Evolutionary conservation across 2,888 invertebrate species (phyloP).

Genomic region (Mactromeris polynyma): DNA sequence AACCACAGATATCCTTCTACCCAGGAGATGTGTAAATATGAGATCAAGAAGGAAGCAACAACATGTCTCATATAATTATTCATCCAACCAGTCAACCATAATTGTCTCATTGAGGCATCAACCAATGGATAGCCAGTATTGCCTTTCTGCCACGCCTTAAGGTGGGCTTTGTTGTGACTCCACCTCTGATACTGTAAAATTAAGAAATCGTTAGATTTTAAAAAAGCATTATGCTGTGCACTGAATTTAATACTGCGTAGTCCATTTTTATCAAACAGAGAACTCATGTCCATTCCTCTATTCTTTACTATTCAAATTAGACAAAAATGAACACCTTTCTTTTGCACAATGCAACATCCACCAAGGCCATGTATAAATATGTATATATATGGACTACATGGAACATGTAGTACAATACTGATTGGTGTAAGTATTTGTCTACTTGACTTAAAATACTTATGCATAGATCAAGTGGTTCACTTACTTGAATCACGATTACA

Average conservation of each 20-base stretch:
- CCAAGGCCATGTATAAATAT: too few relatives aligned
- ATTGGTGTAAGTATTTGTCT: too few relatives aligned
- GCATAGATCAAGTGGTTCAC: not conserved
- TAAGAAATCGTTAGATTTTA: not conserved
- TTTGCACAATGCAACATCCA: too few relatives aligned
- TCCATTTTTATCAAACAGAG: too few relatives aligned
- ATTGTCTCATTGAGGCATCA: constrained; percentile 77
- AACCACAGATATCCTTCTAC: constrained; percentile 78
- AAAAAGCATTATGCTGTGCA: too few relatives aligned
- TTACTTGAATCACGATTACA: not conserved
- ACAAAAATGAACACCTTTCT: too few relatives aligned
- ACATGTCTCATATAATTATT: constrained; percentile 79
- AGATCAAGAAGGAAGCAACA: constrained; percentile 78
- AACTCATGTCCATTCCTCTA: too few relatives aligned
- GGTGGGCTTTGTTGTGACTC: constrained; percentile 71
- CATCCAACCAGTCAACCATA: constrained; percentile 78
- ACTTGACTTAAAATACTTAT: not conserved
- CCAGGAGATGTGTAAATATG: constrained; percentile 77
- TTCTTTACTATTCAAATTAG: too few relatives aligned
- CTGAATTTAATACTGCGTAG: too few relatives aligned
- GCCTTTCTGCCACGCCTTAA: constrained; percentile 78
- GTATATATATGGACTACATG: too few relatives aligned
- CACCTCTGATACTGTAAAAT: constrained; percentile 74
- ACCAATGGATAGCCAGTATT: constrained; percentile 77
- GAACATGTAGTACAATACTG: too few relatives aligned